A percentile compares a stretch with the other conserved stretches of the same genome.
Evolutionary conservation across 2,797 vertebrate species (phyloP).

Genomic region (Aplochiton taeniatus): DNA sequence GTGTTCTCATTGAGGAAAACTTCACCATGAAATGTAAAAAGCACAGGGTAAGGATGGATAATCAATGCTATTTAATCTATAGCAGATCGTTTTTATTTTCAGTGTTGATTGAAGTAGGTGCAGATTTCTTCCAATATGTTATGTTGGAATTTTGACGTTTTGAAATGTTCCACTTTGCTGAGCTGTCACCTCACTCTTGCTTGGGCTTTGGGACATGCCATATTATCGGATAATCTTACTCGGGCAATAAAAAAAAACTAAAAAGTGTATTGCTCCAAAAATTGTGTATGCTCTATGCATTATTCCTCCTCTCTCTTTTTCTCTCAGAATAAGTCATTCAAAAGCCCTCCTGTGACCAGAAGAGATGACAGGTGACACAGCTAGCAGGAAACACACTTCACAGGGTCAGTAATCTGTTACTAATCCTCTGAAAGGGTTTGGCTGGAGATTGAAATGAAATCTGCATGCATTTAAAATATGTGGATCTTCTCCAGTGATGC

Average conservation of each 20-base stretch:
- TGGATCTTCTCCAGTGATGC: neutral
- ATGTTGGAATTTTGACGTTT: too few species aligned
- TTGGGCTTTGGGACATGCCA: too few species aligned
- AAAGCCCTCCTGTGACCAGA: conserved; percentile 51
- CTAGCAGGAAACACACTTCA: conserved; percentile 13
- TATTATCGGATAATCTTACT: too few species aligned
- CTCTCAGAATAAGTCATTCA: conserved; percentile 75
- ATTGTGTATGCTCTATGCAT: too few species aligned
- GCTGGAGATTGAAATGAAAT: neutral
- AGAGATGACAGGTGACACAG: conserved; percentile 66
- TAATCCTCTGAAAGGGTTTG: neutral
- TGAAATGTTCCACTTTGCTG: too few species aligned
- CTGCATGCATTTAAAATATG: neutral
- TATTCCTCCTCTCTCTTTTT: neutral
- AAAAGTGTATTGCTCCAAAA: too few species aligned
- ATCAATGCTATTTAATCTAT: neutral
- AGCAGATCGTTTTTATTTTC: too few species aligned
- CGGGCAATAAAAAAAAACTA: too few species aligned
- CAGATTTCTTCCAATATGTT: too few species aligned
- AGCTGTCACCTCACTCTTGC: too few species aligned
- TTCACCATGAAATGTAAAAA: conserved; percentile 83
- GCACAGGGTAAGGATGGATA: conserved; percentile 74
- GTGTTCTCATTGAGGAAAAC: conserved; percentile 78
- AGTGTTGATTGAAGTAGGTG: neutral
- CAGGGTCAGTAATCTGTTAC: conserved; percentile 49